Base-by-base conservation (phyloP, 2,797 vertebrate genomes). In the Anableps anableps region DNA sequence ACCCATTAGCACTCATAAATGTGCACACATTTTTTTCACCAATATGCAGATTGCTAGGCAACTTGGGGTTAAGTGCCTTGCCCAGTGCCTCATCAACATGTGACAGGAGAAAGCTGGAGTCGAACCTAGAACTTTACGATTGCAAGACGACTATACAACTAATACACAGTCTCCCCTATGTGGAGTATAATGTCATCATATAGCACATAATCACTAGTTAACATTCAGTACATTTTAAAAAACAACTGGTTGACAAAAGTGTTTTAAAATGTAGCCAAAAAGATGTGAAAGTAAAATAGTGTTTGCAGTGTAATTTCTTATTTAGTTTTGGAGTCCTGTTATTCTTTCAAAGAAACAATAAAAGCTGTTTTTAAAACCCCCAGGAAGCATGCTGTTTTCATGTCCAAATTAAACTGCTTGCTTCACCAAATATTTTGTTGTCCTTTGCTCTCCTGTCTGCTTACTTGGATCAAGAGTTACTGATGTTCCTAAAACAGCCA, bases 401-500 rank as follows among this genome's bases (percentile, higher is more conserved):
- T 10, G 10, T 66, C 21, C 21, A 66, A 38, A 21, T 66, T 34
- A 66, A 66, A 38, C 62, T 38, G 62, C 62, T 66, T 21, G 9
- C 62, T 64, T 64, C 62, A 36, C 34, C 36, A 26, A 38, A 38
- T 38, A 68, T 10, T 66, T 50, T 29, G 34, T 43, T 48, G 23
- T 8, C 0, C 47, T 64, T 21, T 21, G 26, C 48, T 66, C 50
- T 26, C 34, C 21, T 47, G 19, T 19, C 50, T 53, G 53, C 70
- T 19, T 26, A 41, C 47, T 51, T 70, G 48, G 55, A 75, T 73
- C 70, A 58, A 76, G 89, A 85, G 80, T 88, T 85, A 83, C 1
- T 45, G 68, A 41, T 50, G 55, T 68, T 74, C 23, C 41, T 68
- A 72, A 60, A 81, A 62, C 60, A 71, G 45, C 34, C 45, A 62